Base-by-base conservation (phyloP, 2,797 vertebrate genomes). In the Acanthornis magna region DNA sequence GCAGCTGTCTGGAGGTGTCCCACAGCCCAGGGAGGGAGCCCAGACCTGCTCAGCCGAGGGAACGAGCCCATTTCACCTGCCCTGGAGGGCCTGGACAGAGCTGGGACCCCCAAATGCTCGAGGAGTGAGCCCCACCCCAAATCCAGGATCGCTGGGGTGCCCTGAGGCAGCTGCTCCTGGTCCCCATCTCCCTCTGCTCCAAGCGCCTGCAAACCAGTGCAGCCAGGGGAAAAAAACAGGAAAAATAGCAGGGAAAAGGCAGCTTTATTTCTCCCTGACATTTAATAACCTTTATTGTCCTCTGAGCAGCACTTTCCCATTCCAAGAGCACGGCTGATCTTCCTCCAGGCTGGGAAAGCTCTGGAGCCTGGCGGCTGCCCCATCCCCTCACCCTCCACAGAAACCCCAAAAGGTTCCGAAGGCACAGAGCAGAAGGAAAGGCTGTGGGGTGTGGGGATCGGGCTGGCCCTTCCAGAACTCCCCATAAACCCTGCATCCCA, bases 31-130 rank as follows among this genome's bases (percentile, higher is more conserved):
- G 57, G 25, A 1, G 5, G 2, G 42, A 71, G 1, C 42, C 23
- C 47, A 3, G 38, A 19, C 0, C 13, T 4, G 0, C 5, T 11
- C 36, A 4, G 2, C 5, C 1, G 1, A 1, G 16, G 75, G 54
- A 73, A 58, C 8, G 10, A 14, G 21, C 7, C 2, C 7, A 0
- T 47, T 83, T 21, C 0, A 4, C 10, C 60, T 20, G 21, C 21
- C 16, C 27, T 34, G 1, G 16, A 7, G 1, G 23, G 53, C 3
- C 32, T 58, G 65, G 34, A 16, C 42, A 15, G 42, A 45, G 7
- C 13, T 25, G 8, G 40, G 25, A 54, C 4, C 57, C 65, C 20
- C 15, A 38, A 2, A 54, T 5, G 10, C 48, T 47, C 0, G 0
- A 47, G 65, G 60, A 10, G 20, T 13, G 11, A 30, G 2, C 12